Evolutionary conservation across 2,797 vertebrate genomes (phyloP).

Genomic region (Rhincodon typus): DNA sequence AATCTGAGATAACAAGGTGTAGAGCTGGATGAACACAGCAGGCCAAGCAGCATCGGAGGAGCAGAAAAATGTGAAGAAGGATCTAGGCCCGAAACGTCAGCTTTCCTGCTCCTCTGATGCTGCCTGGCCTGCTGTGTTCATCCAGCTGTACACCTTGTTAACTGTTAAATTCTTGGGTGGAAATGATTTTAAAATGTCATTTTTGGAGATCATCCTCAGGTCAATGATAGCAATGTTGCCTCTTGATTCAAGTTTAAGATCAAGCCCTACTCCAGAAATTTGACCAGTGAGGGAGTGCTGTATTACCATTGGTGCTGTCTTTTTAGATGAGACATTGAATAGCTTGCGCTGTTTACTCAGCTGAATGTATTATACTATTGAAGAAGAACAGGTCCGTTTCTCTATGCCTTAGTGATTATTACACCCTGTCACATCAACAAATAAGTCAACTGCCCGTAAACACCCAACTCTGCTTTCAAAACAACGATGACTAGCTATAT

Average conservation of each 20-base stretch:
- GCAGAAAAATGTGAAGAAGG: too few species aligned
- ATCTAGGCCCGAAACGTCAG: too few species aligned
- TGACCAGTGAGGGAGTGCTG: neutral
- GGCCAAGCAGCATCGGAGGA: too few species aligned
- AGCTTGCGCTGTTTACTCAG: neutral
- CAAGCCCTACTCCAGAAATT: neutral
- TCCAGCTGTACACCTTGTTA: too few species aligned
- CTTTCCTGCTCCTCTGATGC: too few species aligned
- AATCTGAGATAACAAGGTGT: too few species aligned
- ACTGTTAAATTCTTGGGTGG: neutral
- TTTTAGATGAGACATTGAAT: neutral
- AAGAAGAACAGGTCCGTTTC: neutral
- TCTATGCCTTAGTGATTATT: neutral
- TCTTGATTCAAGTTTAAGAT: neutral
- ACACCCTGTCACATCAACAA: neutral
- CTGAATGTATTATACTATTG: neutral
- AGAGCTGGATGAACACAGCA: too few species aligned
- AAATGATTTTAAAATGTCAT: neutral
- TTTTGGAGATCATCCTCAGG: neutral
- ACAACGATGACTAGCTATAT: neutral
- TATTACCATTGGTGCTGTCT: neutral
- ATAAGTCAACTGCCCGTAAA: neutral
- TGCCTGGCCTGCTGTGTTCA: too few species aligned
- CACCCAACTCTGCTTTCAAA: neutral
- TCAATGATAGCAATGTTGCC: neutral